Conservation (phyloP, 2,113 vertebrate genomes). For the Pipra filicauda region DNA sequence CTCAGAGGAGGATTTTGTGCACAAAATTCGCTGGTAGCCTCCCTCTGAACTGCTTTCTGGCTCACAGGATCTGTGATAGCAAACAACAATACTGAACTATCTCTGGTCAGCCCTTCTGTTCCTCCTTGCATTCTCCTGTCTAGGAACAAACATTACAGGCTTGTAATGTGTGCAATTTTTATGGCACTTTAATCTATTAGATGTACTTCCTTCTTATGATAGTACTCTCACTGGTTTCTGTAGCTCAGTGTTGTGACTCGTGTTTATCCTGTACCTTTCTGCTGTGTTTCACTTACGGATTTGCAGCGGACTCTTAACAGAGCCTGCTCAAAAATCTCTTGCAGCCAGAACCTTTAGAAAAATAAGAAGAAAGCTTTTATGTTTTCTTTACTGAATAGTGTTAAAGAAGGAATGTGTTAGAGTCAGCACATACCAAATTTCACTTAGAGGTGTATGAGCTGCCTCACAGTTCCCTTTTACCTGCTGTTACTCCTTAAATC, state of each 20-base stretch:
- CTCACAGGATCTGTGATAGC: neutral
- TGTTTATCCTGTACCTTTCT: neutral
- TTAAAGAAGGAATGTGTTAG: neutral
- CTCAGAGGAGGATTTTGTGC: neutral
- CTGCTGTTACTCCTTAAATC: neutral
- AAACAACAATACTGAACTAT: neutral
- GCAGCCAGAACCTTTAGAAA: neutral
- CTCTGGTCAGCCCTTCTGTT: neutral
- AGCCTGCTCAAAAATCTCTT: neutral
- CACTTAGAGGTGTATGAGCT: neutral
- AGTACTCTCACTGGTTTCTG: neutral
- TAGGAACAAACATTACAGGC: neutral
- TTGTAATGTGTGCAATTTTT: neutral
- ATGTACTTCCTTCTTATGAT: neutral
- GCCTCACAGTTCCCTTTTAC: neutral
- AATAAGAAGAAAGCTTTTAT: neutral
- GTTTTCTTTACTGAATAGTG: neutral
- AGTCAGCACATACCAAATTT: neutral
- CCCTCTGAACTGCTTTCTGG: neutral
- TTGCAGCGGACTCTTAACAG: neutral
- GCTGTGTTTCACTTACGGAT: neutral
- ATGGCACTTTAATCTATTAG: neutral
- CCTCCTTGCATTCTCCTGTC: neutral
- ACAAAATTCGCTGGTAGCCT: neutral
- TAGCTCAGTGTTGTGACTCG: neutral